Percentiles rank a stretch among this genome's conserved stretches.
Conservation (phyloP, 2,113 vertebrate genomes). For the Trogon melanurus region DNA sequence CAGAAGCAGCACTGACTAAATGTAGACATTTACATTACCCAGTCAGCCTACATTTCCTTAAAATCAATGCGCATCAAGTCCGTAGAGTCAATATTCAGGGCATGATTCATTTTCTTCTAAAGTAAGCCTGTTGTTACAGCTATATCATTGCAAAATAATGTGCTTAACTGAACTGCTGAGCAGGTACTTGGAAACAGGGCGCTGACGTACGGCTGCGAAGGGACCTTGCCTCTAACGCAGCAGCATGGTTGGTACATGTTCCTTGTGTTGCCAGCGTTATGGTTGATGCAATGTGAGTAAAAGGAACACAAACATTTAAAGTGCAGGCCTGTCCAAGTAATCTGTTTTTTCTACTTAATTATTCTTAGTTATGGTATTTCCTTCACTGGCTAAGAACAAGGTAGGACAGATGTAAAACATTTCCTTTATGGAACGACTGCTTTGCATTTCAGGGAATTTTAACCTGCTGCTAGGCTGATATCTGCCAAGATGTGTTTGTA, state of each 20-base stretch:
- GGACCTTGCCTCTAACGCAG: background rate
- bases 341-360: background rate
- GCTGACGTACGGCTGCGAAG: background rate
- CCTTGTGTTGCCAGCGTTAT: rapidly evolving
- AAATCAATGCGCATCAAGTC: background rate
- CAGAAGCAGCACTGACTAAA: background rate
- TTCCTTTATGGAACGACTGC: background rate
- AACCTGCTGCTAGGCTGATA: background rate
- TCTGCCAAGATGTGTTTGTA: background rate
- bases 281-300: rapidly evolving
- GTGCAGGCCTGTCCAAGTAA: background rate
- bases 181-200: background rate
- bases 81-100: background rate
- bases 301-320: background rate
- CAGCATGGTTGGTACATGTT: background rate
- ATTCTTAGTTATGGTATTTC: background rate
- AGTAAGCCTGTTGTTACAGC: background rate
- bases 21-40: background rate
- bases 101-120: background rate
- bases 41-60: background rate
- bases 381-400: background rate
- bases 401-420: background rate
- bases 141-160: background rate
- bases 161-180: background rate
- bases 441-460: background rate